Base-by-base conservation (phyloP, 1,140 invertebrate genomes). In the Leptinotarsa undecemlineata region DNA sequence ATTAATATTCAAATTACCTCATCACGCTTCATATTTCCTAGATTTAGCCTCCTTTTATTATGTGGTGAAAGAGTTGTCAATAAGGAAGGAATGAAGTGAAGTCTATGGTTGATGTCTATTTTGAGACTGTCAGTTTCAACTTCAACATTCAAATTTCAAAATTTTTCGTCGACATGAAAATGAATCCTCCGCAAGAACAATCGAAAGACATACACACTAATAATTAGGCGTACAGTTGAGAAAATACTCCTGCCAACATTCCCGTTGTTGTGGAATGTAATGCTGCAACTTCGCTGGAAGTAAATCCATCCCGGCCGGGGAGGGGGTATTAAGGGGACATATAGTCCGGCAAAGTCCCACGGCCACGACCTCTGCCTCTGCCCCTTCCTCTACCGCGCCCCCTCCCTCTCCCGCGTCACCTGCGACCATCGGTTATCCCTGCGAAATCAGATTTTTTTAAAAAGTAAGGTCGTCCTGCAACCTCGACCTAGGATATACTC, bases 391-490 rank as follows among this genome's bases (percentile, higher is more conserved):
- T 87, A 83, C 90, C 90, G 80, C 90, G 87, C 78, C 90, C 90
- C 85, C 90, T 88, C 86, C 90, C 90, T 88, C 90, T 90, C 87
- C 90, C 90, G 83, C 90, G 88, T 91, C 90, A 91, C 89, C 90
- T 90, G 68, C 90, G 84, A 76, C 89, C 90, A 84, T 92, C 91
- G 33, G 90, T 90, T 88, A 93, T 89, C 51, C 89, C 88, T 85
- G 87, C 86, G 85, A 88, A 75, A 69, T 76, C 75, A 71, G 73
- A 78, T 74, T 75, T 62, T 51, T 67, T 74, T 66, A 70, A 57
- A 77, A 74, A 74, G 47, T 60, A 71, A 61, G 42, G 26, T 42
- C n/a, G 63, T 33, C 15, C 63, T 17, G 15, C 19, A 21, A 42
- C 33, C 33, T 42, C 33, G 33, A 42, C 33, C 33, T 42, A 42